These are phyloP conservation scores for Nasonia longicornis DNA, from an alignment of 1,140 invertebrate species.

Conservation along the genomic window DNA sequence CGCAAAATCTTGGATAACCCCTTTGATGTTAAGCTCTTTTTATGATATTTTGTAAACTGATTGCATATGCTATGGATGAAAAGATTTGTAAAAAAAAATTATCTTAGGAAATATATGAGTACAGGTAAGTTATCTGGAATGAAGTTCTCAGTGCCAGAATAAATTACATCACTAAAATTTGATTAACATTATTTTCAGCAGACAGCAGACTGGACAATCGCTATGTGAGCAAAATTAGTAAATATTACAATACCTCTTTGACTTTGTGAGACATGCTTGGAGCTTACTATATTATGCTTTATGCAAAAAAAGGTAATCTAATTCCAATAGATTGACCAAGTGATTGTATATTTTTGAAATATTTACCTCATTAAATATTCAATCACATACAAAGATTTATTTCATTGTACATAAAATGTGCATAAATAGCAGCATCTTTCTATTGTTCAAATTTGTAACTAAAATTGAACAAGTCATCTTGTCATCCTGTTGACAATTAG, in stretches of 20 bases:
- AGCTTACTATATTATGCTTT: constrained; percentile 47
- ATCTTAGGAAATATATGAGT: constrained; percentile 25
- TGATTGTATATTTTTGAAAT: constrained; percentile 28
- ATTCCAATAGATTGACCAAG: background rate
- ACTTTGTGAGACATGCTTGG: constrained; percentile 43
- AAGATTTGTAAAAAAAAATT: constrained; percentile 26
- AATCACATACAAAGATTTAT: constrained; percentile 16
- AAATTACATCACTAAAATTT: background rate
- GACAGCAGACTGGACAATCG: constrained; percentile 41
- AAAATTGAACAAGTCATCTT: background rate
- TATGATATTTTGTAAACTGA: constrained; percentile 37
- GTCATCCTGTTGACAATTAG: background rate
- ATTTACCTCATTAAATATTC: constrained; percentile 23
- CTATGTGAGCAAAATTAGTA: constrained; percentile 15
- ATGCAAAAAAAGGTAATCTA: constrained; percentile 36
- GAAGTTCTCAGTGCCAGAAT: background rate
- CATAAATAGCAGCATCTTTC: background rate
- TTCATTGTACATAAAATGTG: constrained; percentile 33
- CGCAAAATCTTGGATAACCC: constrained; percentile 34
- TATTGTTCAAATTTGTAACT: constrained; percentile 27
- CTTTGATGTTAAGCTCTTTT: constrained; percentile 42
- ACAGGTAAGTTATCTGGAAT: constrained; percentile 22
- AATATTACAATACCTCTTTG: constrained; percentile 29
- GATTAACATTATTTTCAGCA: constrained; percentile 13
- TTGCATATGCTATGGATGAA: constrained; percentile 12